Percentiles rank a stretch among this genome's conserved stretches.
Evolutionary conservation across 2,888 invertebrate species (phyloP).

Genomic region (Cremastinae sp.): DNA sequence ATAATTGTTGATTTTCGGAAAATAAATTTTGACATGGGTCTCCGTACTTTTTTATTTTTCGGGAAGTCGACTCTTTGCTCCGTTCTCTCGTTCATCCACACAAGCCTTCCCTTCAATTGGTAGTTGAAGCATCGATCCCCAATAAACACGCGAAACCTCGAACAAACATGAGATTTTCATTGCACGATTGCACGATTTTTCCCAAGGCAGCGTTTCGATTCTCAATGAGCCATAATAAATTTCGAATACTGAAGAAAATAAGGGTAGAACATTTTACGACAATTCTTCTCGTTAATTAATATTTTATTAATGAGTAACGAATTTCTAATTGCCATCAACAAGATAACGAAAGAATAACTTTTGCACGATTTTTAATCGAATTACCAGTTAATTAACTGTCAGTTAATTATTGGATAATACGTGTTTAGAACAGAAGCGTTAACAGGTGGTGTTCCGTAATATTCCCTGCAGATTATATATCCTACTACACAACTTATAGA

Average conservation of each 20-base stretch:
- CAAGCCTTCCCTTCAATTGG: constrained; percentile 21
- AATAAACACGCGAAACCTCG: constrained; percentile 46
- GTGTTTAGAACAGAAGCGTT: neutral
- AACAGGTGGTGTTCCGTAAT: constrained; percentile 26
- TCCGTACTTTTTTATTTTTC: no score
- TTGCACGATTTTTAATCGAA: neutral
- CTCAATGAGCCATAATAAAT: neutral
- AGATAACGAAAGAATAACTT: no score
- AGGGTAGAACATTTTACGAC: no score
- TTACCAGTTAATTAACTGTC: neutral
- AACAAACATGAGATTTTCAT: constrained; percentile 30
- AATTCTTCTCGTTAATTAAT: no score
- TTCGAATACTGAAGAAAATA: no score
- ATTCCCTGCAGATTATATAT: neutral
- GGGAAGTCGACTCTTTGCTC: constrained; percentile 10
- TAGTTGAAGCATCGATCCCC: constrained; percentile 33
- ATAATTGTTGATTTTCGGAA: no score
- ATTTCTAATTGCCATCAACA: no score
- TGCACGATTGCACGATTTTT: constrained; percentile 43
- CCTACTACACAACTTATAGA: no score
- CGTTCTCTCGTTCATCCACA: neutral
- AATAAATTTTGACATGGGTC: no score
- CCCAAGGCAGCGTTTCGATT: neutral
- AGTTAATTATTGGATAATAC: neutral
- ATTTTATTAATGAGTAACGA: no score